phyloP scores from a whole-genome alignment of 2,888 invertebrate genomes.

The Ochropleura plecta region DNA sequence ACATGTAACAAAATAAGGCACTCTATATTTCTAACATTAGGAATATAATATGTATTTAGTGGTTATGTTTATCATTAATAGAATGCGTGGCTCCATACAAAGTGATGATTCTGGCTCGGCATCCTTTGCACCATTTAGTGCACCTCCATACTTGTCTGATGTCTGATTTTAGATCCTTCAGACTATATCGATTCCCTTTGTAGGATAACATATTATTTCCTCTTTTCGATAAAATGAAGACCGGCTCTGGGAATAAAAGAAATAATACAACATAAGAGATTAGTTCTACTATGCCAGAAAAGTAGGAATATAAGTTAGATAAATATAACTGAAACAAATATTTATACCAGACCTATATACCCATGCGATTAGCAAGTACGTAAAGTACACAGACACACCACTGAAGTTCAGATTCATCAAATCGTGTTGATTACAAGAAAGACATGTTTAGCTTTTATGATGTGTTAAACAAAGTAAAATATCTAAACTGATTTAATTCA shows the following conservation, averaged over 20 bases:
- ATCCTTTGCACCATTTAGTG: slow-evolving; percentile 21
- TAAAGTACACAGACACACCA: no score
- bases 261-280: no score
- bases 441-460: no score
- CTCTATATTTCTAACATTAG: background rate
- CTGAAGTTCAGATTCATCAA: no score
- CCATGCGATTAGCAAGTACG: no score
- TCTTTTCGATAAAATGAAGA: slow-evolving; percentile 3
- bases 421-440: no score
- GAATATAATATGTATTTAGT: slow-evolving; percentile 8
- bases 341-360: background rate
- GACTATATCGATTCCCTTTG: slow-evolving; percentile 1
- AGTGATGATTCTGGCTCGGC: slow-evolving; percentile 27
- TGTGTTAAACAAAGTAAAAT: no score
- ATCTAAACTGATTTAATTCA: no score
- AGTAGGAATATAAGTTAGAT: background rate
- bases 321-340: background rate
- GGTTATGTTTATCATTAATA: slow-evolving; percentile 9
- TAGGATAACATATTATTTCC: slow-evolving; percentile 14
- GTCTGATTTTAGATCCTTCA: slow-evolving; percentile 18
- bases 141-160: slow-evolving; percentile 35
- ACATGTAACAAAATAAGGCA: background rate
- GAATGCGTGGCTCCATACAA: background rate
- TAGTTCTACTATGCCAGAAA: background rate
- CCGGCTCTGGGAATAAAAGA: background rate